These are phyloP conservation scores for Arbacia lixula DNA, from an alignment of 53 echinoderm and acorn worm genomes.

Conservation along the genomic window DNA sequence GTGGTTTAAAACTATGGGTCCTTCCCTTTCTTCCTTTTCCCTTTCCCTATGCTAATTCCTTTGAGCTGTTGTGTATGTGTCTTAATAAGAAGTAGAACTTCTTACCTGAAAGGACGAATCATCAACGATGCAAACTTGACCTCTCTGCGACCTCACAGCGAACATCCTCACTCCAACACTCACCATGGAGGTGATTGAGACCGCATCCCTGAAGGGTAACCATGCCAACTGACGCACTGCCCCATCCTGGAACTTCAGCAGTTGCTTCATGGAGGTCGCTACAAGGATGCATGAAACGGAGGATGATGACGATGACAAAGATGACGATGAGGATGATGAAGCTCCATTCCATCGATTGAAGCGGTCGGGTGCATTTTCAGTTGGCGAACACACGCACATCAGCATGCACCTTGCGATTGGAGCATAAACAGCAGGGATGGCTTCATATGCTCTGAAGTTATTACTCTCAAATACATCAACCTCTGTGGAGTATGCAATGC, in stretches of 20 bases:
- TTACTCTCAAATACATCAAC: not conserved
- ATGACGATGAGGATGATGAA: too few relatives aligned
- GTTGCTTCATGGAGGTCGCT: constrained; percentile 45
- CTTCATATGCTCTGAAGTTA: too few relatives aligned
- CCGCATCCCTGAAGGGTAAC: constrained; percentile 31
- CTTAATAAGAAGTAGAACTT: too few relatives aligned
- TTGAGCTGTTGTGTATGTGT: not conserved
- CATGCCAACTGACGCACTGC: not conserved
- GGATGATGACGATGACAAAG: not conserved
- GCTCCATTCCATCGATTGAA: too few relatives aligned
- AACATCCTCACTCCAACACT: constrained; percentile 22
- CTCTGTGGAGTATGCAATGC: too few relatives aligned
- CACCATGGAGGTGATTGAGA: not conserved
- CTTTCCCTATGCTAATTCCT: not conserved
- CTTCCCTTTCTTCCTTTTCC: too few relatives aligned
- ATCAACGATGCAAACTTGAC: not conserved
- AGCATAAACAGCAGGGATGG: constrained; percentile 22
- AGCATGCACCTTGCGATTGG: constrained; percentile 27
- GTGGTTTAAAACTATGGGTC: too few relatives aligned
- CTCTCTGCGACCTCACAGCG: constrained; percentile 8
- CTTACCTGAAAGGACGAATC: constrained; percentile 25
- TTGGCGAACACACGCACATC: not conserved
- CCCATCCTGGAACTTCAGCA: constrained; percentile 20
- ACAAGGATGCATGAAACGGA: not conserved
- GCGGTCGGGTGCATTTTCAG: too few relatives aligned